Evolutionary conservation across 2,888 invertebrate species (phyloP), one percentile per base, ranked within the genome.

Genomic region (Acanthosepion esculentum): DNA sequence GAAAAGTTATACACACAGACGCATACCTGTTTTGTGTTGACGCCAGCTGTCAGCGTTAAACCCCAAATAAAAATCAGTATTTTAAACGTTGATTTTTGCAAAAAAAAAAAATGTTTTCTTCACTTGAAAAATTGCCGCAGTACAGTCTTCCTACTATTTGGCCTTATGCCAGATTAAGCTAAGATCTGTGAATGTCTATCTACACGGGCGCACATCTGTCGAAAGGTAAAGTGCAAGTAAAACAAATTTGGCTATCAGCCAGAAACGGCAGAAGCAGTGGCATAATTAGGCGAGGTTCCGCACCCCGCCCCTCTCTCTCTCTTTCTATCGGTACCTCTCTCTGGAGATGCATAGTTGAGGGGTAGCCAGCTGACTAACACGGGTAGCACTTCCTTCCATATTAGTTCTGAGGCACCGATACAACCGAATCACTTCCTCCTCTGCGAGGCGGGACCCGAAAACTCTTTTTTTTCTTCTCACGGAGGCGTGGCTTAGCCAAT

Each of bases 331-430:
- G 26, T 64, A 26, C 64, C 64, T 29, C 78, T 78, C 78, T 78
- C 78, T 78, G 33, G 78, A 78, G 78, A 78, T 78, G 78, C 78
- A 78, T 78, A 33, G 78, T 78, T 78, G 78, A 78, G 78, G 78
- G 78, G 78, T 78, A 78, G 78, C 78, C 78, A 78, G 78, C 78
- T 78, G 78, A 78, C 78, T 78, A 78, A 78, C 78, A 23, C 78
- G 33, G n/a, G 78, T 15, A n/a, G n/a, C 78, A 78, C 78, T 78
- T 78, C 78, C 78, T 78, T 78, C 78, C 78, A 78, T 78, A 78
- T 78, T 78, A 78, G 78, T 78, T 78, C 78, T 78, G 78, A 78
- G 78, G 78, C 78, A 78, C 78, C 78, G 78, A 33, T 10, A 78
- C 12, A 78, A 33, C 78, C 78, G 78, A 78, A n/a, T 78, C 78